Conservation (phyloP, 2,113 vertebrate genomes). For the Rhinogobius similis region DNA sequence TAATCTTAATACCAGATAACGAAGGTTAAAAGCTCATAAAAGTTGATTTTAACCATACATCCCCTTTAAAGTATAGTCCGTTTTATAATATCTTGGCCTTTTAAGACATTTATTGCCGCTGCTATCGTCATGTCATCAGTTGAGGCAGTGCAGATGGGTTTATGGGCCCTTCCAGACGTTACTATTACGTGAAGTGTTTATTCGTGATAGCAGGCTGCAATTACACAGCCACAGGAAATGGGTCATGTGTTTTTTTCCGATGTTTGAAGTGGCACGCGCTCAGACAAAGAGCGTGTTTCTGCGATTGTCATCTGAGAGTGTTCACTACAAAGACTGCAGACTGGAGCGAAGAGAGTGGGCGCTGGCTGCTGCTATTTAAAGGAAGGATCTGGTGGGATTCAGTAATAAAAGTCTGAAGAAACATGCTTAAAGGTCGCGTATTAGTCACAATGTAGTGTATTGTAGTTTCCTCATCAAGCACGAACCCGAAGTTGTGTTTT, state of each 20-base stretch:
- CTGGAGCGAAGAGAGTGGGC: conserved; percentile 20
- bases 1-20: too few species aligned
- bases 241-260: conserved; percentile 11
- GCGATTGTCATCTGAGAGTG: conserved; percentile 38
- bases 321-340: conserved; percentile 14
- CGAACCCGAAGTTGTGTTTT: too few species aligned
- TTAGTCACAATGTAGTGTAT: too few species aligned
- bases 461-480: too few species aligned
- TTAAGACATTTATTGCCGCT: too few species aligned
- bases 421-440: too few species aligned
- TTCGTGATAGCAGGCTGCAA: conserved; percentile 32
- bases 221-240: conserved; percentile 46
- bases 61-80: background rate
- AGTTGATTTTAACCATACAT: too few species aligned
- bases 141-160: conserved; percentile 22
- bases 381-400: background rate
- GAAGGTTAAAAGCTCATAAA: too few species aligned
- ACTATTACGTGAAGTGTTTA: conserved; percentile 42
- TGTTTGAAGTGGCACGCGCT: conserved; percentile 36
- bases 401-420: background rate
- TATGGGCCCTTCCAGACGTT: conserved; percentile 32
- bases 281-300: conserved; percentile 42
- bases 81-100: too few species aligned
- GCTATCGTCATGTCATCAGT: conserved; percentile 24
- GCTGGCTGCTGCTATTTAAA: background rate